Conservation (phyloP, 2,797 vertebrate genomes). For the Distichodus sexfasciatus region DNA sequence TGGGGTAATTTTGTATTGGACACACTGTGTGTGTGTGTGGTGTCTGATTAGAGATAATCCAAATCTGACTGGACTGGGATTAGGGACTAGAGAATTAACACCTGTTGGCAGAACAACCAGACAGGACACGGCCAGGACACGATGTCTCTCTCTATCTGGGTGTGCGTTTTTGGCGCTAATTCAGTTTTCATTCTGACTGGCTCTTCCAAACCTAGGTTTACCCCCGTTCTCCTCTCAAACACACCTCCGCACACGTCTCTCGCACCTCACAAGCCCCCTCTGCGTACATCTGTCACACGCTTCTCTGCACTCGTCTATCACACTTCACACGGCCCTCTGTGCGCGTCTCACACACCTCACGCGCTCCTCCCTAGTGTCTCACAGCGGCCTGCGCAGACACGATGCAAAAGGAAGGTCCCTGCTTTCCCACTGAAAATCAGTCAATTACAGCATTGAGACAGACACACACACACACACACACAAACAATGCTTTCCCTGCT, state of each 20-base stretch:
- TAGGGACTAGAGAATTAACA: background rate
- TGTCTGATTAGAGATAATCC: background rate
- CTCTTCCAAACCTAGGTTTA: too few species aligned
- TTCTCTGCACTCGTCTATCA: too few species aligned
- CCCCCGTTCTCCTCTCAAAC: too few species aligned
- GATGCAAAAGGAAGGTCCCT: conserved; percentile 4
- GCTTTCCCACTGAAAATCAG: background rate
- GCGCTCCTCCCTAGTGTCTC: background rate
- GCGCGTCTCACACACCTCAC: conserved; percentile 9
- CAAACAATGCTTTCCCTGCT: background rate
- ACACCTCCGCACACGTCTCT: too few species aligned
- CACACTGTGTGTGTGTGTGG: conserved; percentile 7
- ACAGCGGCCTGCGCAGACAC: background rate
- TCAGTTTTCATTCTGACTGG: background rate
- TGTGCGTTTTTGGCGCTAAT: background rate
- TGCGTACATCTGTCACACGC: too few species aligned
- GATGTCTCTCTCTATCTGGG: too few species aligned
- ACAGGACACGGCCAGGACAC: background rate
- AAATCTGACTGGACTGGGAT: conserved; percentile 6
- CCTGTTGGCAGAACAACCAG: background rate
- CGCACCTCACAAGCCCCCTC: too few species aligned
- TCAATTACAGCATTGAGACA: background rate
- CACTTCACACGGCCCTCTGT: background rate
- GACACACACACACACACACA: background rate
- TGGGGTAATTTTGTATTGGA: background rate